These are phyloP conservation scores for Pandemis heparana DNA, from an alignment of 2,888 invertebrate species.

Conservation along the genomic window DNA sequence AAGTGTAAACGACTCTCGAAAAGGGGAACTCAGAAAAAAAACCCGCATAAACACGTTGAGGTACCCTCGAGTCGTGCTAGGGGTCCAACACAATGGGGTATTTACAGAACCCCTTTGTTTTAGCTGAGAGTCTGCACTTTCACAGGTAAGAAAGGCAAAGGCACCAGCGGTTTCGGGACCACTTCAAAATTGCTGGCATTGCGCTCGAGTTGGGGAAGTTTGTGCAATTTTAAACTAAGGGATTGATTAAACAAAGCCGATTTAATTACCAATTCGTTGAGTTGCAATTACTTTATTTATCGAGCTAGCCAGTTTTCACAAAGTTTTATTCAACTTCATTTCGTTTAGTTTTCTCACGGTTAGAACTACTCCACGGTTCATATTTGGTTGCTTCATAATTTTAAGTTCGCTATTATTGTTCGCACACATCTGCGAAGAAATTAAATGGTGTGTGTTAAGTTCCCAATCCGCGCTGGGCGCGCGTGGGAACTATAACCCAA, in stretches of 20 bases:
- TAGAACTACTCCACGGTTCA: too few species aligned
- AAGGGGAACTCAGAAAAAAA: constrained; percentile 50
- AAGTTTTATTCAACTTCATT: too few species aligned
- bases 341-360: too few species aligned
- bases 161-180: constrained; percentile 27
- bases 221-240: not conserved
- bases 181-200: constrained; percentile 35
- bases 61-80: constrained; percentile 37
- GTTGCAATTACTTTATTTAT: not conserved
- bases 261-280: not conserved
- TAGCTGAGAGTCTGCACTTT: constrained; percentile 37
- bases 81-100: constrained; percentile 40
- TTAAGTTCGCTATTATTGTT: too few species aligned
- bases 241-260: constrained; percentile 3
- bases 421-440: too few species aligned
- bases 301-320: too few species aligned
- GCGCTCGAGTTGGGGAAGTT: constrained; percentile 17
- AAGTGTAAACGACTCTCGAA: constrained; percentile 48
- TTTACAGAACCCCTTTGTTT: constrained; percentile 42
- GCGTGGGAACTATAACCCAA: too few species aligned
- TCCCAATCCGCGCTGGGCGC: too few species aligned
- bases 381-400: too few species aligned
- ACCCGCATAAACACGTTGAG: constrained; percentile 69
- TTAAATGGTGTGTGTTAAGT: too few species aligned
- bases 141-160: constrained; percentile 39